Base-by-base conservation (phyloP, 2,113 vertebrate species). In the Gasterosteus nipponicus region DNA sequence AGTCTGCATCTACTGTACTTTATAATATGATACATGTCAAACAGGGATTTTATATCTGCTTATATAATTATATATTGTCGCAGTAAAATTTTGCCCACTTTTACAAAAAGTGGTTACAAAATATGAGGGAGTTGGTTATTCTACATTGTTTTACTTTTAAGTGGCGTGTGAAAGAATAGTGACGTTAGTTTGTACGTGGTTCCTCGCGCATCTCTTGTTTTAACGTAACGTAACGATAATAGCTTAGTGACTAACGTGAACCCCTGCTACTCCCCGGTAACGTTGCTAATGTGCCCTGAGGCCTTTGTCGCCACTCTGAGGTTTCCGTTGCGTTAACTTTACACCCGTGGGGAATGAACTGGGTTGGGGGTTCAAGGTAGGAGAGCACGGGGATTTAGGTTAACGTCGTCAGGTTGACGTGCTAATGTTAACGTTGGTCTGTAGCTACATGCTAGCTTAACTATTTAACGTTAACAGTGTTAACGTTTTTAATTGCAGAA, bases 321-420 rank as follows among this genome's bases (percentile, higher is more conserved):
- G 53, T 7, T 12, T 29, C 53, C 22, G 12, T 22, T 56, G 53
- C 3, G 10, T 56, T 38, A 38, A 38, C 35, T 38, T 46, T 12
- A 47, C 7, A 49, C 16, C 1, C 5, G 18, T 49, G 49, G 0
- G 83, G 65, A 65, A 97, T 97, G 96, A 97, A 97, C 41, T 97
- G 96, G 96, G 94, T 97, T 0, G 96, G 96, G 0, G 96, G 96
- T 35, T 94, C 94, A 47, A 91, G 96, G 96, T 97, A 89, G 93
- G 77, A 59, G 0, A 5, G 1, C 0, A 14, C 5, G 7, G 18
- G 7, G 2, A 4, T 46, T 68, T 53, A 15, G 7, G 7, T 5
- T 35, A 33, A 22, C 26, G 57, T 10, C 18, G 26, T 14, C 4
- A 54, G 5, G 10, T 54, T 35, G 9, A 18, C 1, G 33, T 57